Base-by-base conservation (phyloP, 2,113 vertebrate species). In the Prionailurus viverrinus region DNA sequence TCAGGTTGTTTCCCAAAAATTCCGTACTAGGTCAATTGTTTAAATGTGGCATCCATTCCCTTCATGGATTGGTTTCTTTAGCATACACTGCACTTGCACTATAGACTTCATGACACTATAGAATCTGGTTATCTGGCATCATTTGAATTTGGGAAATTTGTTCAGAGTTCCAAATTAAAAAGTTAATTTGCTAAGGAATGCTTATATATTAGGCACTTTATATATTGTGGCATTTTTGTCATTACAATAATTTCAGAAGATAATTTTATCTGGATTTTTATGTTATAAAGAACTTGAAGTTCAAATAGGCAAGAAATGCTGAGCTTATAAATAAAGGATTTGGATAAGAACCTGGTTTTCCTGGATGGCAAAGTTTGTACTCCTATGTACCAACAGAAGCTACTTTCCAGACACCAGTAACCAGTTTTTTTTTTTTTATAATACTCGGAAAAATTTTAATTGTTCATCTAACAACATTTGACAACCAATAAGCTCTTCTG, bases 241-340 rank as follows among this genome's bases (percentile, higher is more conserved):
- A 85, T 83, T 88, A 79, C 4, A 68, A 29, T 91, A 81, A 82
- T 86, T 79, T 29, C 89, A 14, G 31, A 66, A 83, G 41, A 33
- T 51, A 41, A 79, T 74, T 88, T 71, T 48, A 78, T 55, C 63
- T 82, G 33, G 10, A 91, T 79, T 94, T 94, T 89, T 82, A 55
- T 81, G 8, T 36, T 95, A 78, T n/a, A 69, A 92, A 80, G 48
- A 55, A 85, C 19, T 6, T 36, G 27, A 94, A 93, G 5, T 36
- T 97, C 45, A 95, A 51, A n/a, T 86, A 78, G 4, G 4, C 10
- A 93, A 45, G 61, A 58, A 51, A 66, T 82, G 68, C 51, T 73
- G 55, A 91, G 68, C 45, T 93, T 90, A 88, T 82, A 27, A 61
- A 69, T 63, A 63, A 10, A 82, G 19, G 7, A 41, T 76, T 84